Percentiles rank a stretch among this genome's conserved stretches.
These are phyloP conservation scores for Argyrosomus japonicus DNA, from an alignment of 2,113 vertebrate species.

Conservation along the genomic window DNA sequence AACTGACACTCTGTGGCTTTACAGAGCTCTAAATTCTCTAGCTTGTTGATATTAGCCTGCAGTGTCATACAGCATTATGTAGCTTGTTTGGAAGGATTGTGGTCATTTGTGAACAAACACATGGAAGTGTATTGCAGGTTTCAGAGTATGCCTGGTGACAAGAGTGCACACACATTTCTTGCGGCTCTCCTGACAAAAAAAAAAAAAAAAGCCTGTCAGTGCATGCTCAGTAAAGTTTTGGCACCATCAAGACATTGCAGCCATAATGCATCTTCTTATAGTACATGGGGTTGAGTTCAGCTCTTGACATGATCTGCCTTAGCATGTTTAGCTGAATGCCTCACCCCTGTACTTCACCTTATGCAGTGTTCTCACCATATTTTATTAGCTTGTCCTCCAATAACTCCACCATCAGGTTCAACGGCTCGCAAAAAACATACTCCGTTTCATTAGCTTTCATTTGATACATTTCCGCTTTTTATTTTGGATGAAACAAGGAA, in stretches of 20 bases:
- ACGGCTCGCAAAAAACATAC: slow-evolving; percentile 14
- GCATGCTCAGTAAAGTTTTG: not conserved
- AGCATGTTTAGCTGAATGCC: not conserved
- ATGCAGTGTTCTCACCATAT: not conserved
- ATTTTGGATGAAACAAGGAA: not conserved
- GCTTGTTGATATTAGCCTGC: slow-evolving; percentile 8
- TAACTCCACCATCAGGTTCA: slow-evolving; percentile 24
- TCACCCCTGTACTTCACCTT: not conserved
- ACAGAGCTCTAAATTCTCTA: not conserved
- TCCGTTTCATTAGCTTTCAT: slow-evolving; percentile 33
- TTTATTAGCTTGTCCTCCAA: slow-evolving; percentile 15
- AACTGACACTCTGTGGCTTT: not conserved
- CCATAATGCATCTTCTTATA: not conserved
- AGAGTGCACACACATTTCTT: not conserved
- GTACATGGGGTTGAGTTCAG: not conserved
- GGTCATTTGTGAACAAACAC: slow-evolving; percentile 13
- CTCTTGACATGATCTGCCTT: not conserved
- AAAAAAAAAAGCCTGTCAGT: not conserved
- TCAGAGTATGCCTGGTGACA: not conserved
- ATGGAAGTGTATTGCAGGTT: not conserved
- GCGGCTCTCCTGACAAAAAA: not conserved
- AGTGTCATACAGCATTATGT: not conserved
- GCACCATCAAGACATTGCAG: not conserved
- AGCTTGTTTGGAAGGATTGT: slow-evolving; percentile 6
- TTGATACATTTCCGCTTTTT: slow-evolving; percentile 40